Percentiles rank a stretch among this genome's conserved stretches.
Conservation (phyloP, 2,113 vertebrate genomes). For the Opisthocomus hoazin region DNA sequence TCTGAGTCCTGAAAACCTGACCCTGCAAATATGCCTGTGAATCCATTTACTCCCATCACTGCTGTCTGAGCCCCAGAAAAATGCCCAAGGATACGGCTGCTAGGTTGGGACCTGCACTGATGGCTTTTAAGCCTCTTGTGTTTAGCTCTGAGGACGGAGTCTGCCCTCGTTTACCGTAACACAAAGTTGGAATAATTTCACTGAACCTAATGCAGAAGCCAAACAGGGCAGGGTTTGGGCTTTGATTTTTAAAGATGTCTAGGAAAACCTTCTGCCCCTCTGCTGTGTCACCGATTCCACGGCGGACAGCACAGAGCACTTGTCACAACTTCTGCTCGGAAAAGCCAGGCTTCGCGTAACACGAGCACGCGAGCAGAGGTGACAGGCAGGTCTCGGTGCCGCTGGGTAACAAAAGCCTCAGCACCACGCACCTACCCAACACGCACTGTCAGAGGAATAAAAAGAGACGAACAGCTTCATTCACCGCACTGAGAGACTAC, state of each 20-base stretch:
- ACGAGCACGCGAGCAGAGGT: no score
- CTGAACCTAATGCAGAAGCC: neutral
- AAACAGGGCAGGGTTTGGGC: neutral
- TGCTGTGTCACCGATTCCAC: fast-evolving
- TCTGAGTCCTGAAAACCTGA: no score
- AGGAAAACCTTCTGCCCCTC: neutral
- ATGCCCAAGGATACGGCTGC: neutral
- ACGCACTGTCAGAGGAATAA: no score
- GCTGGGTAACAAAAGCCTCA: no score
- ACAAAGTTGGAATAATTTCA: neutral
- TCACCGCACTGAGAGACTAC: neutral
- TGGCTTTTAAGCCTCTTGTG: neutral
- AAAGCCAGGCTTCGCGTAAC: neutral
- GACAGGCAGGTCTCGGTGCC: no score
- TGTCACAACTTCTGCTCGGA: neutral
- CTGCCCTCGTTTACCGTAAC: neutral
- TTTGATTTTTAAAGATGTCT: neutral
- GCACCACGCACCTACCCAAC: neutral
- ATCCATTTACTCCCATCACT: neutral
- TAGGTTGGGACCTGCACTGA: neutral
- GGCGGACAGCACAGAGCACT: neutral
- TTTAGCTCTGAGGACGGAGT: neutral
- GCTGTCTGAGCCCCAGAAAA: neutral
- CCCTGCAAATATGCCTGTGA: neutral
- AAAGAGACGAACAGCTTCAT: neutral